Percentiles rank a stretch among this genome's conserved stretches.
Conservation (phyloP, 92 coral and sea anemone genomes). For the Umimayanthus kanabou region DNA sequence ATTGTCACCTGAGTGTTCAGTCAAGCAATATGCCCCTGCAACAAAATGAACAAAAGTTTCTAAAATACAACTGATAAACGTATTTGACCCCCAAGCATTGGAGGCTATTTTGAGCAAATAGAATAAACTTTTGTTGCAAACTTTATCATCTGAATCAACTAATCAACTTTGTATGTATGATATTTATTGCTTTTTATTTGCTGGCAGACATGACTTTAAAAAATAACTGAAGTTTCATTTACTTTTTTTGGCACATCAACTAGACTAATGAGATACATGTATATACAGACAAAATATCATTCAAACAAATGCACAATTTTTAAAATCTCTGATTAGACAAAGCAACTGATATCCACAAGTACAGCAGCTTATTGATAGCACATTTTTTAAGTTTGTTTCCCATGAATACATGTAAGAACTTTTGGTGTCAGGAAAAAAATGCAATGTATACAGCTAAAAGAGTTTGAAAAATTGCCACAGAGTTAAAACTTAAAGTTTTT, state of each 20-base stretch:
- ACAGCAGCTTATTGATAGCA: neutral
- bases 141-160: neutral
- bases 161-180: neutral
- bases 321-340: neutral
- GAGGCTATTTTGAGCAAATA: neutral
- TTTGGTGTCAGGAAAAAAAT: neutral
- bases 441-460: neutral
- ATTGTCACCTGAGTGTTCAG: too few species aligned
- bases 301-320: neutral
- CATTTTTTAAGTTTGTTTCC: neutral
- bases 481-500: too few species aligned
- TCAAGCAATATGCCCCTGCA: too few species aligned
- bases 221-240: neutral
- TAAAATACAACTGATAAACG: too few species aligned
- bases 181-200: neutral
- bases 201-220: neutral
- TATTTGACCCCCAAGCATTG: neutral
- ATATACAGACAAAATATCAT: neutral
- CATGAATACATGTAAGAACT: neutral
- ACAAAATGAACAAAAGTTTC: too few species aligned
- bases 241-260: neutral
- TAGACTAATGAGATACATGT: neutral
- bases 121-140: neutral
- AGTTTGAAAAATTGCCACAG: neutral
- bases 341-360: neutral